Evolutionary conservation across 2,888 invertebrate genomes (phyloP).

Genomic region (Parasteatoda lunata): DNA sequence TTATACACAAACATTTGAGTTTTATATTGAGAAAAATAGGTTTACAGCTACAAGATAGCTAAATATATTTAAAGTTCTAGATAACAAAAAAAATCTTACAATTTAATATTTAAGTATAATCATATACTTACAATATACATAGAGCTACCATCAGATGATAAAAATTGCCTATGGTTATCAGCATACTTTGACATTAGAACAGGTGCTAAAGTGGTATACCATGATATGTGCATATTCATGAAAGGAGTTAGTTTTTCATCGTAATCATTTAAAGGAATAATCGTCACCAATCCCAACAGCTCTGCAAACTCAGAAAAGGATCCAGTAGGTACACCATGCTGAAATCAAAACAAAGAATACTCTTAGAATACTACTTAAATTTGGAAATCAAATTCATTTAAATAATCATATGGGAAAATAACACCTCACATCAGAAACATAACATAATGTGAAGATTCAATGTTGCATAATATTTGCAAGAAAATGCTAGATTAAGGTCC

Average conservation of each 20-base stretch:
- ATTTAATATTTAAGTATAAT: slow-evolving; percentile 32
- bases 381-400: neutral
- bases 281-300: slow-evolving; percentile 79
- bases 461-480: too few species aligned
- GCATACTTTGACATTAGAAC: slow-evolving; percentile 79
- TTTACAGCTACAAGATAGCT: too few species aligned
- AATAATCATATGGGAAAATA: neutral
- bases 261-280: slow-evolving; percentile 78
- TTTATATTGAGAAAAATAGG: too few species aligned
- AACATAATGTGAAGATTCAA: too few species aligned
- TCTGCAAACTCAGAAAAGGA: slow-evolving; percentile 79
- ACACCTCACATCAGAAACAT: too few species aligned
- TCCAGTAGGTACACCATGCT: slow-evolving; percentile 26
- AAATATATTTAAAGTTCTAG: neutral
- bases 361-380: neutral
- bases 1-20: too few species aligned
- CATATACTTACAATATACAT: slow-evolving; percentile 77
- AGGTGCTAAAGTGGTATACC: slow-evolving; percentile 81
- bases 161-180: slow-evolving; percentile 78
- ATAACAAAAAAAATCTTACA: neutral
- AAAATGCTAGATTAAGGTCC: too few species aligned
- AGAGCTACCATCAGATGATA: slow-evolving; percentile 78
- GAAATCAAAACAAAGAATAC: neutral
- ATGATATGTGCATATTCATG: slow-evolving; percentile 79
- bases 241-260: slow-evolving; percentile 79